Evolutionary conservation across 2,888 invertebrate species (phyloP).

Genomic region (Argyresthia goedartella): DNA sequence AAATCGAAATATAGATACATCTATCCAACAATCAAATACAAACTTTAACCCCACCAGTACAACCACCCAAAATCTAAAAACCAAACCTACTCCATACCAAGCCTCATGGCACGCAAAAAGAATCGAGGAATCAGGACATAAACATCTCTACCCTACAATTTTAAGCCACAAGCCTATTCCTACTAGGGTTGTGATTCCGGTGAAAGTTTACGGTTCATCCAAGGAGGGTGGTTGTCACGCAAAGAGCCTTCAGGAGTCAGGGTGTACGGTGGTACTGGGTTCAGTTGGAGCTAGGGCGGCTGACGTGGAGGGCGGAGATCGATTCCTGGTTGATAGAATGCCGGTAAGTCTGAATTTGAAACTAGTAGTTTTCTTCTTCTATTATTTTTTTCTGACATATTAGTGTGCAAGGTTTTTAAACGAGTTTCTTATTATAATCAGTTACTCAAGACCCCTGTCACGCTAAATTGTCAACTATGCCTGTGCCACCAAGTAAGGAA

Average conservation of each 20-base stretch:
- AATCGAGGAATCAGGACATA: slow-evolving; percentile 7
- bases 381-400: too few species aligned
- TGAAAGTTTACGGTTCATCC: not conserved
- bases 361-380: not conserved
- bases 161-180: slow-evolving; percentile 19
- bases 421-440: too few species aligned
- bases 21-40: slow-evolving; percentile 5
- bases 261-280: slow-evolving; percentile 61
- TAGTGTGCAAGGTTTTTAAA: too few species aligned
- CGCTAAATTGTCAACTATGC: too few species aligned
- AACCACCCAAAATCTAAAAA: not conserved
- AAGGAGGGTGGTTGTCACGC: slow-evolving; percentile 51
- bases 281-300: slow-evolving; percentile 49
- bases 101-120: slow-evolving; percentile 4
- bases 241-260: slow-evolving; percentile 56
- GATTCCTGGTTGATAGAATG: slow-evolving; percentile 42
- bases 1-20: slow-evolving; percentile 49
- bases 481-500: too few species aligned
- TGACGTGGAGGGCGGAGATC: slow-evolving; percentile 45
- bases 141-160: not conserved
- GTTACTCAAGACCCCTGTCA: too few species aligned
- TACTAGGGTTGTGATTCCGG: slow-evolving; percentile 27
- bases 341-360: slow-evolving; percentile 39
- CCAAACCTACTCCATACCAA: not conserved
- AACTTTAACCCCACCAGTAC: not conserved